These are phyloP conservation scores for Folsomia candida DNA, from an alignment of 2,888 invertebrate genomes.

Conservation along the genomic window DNA sequence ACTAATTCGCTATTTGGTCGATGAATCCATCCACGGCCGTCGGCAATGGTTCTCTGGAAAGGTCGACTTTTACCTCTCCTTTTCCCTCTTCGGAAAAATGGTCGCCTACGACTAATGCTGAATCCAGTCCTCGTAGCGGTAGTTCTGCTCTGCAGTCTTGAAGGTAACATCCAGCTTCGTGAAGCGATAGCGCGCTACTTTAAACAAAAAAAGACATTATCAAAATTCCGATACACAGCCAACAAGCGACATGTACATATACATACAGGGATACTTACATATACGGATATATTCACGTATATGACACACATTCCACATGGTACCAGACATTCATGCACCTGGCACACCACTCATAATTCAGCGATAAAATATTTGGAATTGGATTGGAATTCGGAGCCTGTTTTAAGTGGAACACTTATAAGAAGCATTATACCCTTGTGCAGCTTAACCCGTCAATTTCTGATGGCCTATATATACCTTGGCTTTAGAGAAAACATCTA, in stretches of 20 bases:
- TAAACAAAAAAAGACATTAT: neutral
- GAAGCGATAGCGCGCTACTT: neutral
- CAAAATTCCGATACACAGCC: neutral
- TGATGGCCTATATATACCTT: neutral
- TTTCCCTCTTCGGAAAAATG: slow-evolving; percentile 49
- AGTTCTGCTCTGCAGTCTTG: slow-evolving; percentile 47
- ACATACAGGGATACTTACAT: neutral
- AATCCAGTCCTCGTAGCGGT: slow-evolving; percentile 44
- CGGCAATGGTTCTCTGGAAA: slow-evolving; percentile 50
- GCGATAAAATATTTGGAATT: neutral
- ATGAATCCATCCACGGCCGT: slow-evolving; percentile 43
- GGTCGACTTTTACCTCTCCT: slow-evolving; percentile 49
- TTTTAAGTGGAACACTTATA: neutral
- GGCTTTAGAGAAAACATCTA: neutral
- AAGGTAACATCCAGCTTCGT: slow-evolving; percentile 40
- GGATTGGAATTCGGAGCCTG: neutral
- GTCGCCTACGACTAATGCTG: slow-evolving; percentile 38
- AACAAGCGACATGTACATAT: neutral
- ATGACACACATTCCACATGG: neutral
- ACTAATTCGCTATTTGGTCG: slow-evolving; percentile 42
- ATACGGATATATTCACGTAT: neutral
- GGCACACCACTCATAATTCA: neutral
- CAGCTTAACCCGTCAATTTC: neutral
- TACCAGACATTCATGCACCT: neutral
- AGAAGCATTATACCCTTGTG: neutral